These are phyloP conservation scores for Stenopsyche tienmushanensis DNA, from an alignment of 1,140 invertebrate species.

Conservation along the genomic window DNA sequence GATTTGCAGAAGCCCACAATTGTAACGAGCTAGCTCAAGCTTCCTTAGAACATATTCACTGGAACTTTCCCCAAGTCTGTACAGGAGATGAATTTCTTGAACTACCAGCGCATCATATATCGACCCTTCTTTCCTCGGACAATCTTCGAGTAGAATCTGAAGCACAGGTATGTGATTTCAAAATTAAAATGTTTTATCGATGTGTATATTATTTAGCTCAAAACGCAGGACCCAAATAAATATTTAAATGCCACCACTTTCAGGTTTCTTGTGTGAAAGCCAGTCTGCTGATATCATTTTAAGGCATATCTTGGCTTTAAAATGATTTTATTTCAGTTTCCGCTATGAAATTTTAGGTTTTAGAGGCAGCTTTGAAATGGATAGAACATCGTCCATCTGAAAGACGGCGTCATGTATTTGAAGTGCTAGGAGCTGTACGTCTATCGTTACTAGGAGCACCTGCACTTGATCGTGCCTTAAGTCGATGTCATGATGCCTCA, in stretches of 20 bases:
- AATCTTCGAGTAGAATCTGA: constrained; percentile 88
- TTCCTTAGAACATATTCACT: constrained; percentile 81
- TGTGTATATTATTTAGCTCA: background rate
- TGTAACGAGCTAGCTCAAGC: constrained; percentile 77
- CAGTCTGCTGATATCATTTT: too few relatives aligned
- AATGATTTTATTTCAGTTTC: constrained; percentile 5
- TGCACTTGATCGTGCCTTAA: constrained; percentile 78
- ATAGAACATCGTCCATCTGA: constrained; percentile 80
- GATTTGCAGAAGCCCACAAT: constrained; percentile 92
- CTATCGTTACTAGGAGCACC: constrained; percentile 81
- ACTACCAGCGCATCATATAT: constrained; percentile 76
- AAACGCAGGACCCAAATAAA: too few relatives aligned
- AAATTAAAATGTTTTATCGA: background rate
- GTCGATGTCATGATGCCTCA: constrained; percentile 78
- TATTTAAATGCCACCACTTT: too few relatives aligned
- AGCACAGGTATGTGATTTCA: constrained; percentile 66
- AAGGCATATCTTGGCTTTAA: background rate
- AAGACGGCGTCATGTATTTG: constrained; percentile 81
- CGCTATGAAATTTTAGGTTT: constrained; percentile 61
- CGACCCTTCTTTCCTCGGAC: constrained; percentile 82
- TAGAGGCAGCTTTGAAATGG: constrained; percentile 89
- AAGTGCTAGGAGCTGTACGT: constrained; percentile 81
- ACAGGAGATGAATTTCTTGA: constrained; percentile 89
- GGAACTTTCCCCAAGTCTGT: constrained; percentile 82
- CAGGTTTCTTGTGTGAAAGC: too few relatives aligned